A percentile compares a stretch with the other conserved stretches of the same genome.
Conservation (phyloP, 2,888 invertebrate species). For the Tachina grossa region DNA sequence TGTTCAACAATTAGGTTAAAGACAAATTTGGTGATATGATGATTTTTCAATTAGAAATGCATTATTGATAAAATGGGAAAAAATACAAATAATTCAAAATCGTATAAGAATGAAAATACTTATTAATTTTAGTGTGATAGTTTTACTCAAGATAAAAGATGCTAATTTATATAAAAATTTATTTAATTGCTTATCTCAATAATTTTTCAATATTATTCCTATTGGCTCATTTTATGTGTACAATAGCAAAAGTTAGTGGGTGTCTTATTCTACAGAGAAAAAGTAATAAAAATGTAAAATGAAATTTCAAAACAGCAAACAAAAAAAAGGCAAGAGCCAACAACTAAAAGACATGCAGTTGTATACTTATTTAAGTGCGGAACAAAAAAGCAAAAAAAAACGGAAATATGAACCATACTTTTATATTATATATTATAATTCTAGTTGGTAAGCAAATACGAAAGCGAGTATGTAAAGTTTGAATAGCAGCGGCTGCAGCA, state of each 20-base stretch:
- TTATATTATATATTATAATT: constrained; percentile 70
- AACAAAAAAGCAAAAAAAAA: constrained; percentile 30
- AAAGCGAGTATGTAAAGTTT: constrained; percentile 42
- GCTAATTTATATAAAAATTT: neutral
- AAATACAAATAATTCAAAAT: neutral
- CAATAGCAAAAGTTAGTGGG: constrained; percentile 37
- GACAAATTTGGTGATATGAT: no score
- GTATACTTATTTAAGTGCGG: constrained; percentile 57
- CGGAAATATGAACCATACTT: constrained; percentile 66
- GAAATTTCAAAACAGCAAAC: constrained; percentile 33
- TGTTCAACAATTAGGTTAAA: no score
- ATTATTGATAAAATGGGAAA: no score
- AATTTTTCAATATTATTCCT: neutral
- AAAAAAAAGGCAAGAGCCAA: constrained; percentile 20
- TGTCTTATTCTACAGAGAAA: constrained; percentile 1
- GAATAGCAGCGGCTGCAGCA: constrained; percentile 6
- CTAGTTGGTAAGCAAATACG: constrained; percentile 60
- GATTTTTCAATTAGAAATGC: no score
- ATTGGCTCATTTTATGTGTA: constrained; percentile 5
- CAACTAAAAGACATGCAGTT: constrained; percentile 52
- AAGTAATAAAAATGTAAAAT: constrained; percentile 16
- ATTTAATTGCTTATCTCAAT: neutral
- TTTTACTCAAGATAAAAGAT: no score
- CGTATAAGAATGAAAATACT: no score
- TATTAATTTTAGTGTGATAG: no score